Base-by-base conservation (phyloP, 2,113 vertebrate species). In the Nyctereutes procyonoides region DNA sequence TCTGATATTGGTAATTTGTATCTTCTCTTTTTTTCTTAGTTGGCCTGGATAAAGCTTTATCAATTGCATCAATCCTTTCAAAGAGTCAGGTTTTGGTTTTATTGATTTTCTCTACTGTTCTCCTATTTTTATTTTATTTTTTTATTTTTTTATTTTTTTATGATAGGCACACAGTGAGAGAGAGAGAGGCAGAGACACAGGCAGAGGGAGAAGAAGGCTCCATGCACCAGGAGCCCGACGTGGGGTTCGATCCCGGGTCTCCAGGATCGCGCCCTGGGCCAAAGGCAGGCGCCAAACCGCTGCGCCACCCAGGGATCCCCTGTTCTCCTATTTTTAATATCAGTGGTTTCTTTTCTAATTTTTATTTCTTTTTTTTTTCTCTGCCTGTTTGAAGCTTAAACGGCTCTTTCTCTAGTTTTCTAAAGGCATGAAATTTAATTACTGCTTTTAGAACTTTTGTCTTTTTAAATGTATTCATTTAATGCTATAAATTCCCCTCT, bases 131-230 rank as follows among this genome's bases (percentile, higher is more conserved):
- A 81, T 88, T 71, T 56, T 71, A 19, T 63, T 74, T 88, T n/a
- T 63, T 77, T 89, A 80, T 53, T 90, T 90, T 53, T 90, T 9
- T n/a, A n/a, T n/a, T n/a, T n/a, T n/a, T n/a, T n/a, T n/a, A n/a
- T n/a, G n/a, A n/a, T n/a, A n/a, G n/a, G n/a, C n/a, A n/a, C n/a
- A n/a, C n/a, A n/a, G n/a, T n/a, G n/a, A n/a, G n/a, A n/a, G n/a
- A n/a, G n/a, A n/a, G n/a, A n/a, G n/a, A n/a, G n/a, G n/a, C n/a
- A n/a, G n/a, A n/a, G n/a, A n/a, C n/a, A n/a, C n/a, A n/a, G n/a
- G n/a, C n/a, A n/a, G n/a, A n/a, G n/a, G n/a, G n/a, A n/a, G n/a
- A n/a, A n/a, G n/a, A n/a, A n/a, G n/a, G n/a, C n/a, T n/a, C n/a
- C n/a, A n/a, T n/a, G n/a, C n/a, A n/a, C n/a, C n/a, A n/a, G n/a